phyloP scores from a whole-genome alignment of 2,797 vertebrate genomes.

The Xiphophorus birchmanni region DNA sequence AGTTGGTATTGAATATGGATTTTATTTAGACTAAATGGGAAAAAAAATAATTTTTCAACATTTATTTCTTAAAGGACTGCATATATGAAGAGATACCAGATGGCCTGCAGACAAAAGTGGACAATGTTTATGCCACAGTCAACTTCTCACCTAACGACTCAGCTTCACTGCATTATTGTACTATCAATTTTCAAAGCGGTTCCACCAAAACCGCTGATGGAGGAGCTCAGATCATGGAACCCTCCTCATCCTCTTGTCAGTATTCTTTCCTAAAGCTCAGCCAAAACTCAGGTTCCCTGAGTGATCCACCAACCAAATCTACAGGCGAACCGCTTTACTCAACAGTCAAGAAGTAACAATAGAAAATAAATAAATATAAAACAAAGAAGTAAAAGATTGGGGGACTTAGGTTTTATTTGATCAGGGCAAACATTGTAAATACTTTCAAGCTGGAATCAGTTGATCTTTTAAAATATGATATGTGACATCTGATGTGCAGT shows the following conservation, averaged over 20 bases:
- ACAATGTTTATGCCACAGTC: neutral
- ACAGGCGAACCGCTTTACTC: neutral
- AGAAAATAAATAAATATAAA: neutral
- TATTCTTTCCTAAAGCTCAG: neutral
- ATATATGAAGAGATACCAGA: neutral
- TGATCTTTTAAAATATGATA: neutral
- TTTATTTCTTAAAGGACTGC: neutral
- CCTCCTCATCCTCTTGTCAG: neutral
- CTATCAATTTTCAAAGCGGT: neutral
- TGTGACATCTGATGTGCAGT: neutral
- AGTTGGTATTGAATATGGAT: neutral
- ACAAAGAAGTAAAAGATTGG: neutral
- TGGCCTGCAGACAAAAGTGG: neutral
- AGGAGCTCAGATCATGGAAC: neutral
- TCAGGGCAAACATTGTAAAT: neutral
- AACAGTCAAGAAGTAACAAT: neutral
- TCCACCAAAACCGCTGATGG: neutral
- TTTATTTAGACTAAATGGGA: neutral
- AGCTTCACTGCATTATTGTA: neutral
- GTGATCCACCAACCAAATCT: neutral
- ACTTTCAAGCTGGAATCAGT: neutral
- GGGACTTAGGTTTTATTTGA: neutral
- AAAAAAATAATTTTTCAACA: neutral
- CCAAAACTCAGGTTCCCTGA: neutral
- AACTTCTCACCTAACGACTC: neutral